A percentile compares a stretch with the other conserved stretches of the same genome.
phyloP scores from a whole-genome alignment of 2,797 vertebrate genomes.

The Podargus strigoides region DNA sequence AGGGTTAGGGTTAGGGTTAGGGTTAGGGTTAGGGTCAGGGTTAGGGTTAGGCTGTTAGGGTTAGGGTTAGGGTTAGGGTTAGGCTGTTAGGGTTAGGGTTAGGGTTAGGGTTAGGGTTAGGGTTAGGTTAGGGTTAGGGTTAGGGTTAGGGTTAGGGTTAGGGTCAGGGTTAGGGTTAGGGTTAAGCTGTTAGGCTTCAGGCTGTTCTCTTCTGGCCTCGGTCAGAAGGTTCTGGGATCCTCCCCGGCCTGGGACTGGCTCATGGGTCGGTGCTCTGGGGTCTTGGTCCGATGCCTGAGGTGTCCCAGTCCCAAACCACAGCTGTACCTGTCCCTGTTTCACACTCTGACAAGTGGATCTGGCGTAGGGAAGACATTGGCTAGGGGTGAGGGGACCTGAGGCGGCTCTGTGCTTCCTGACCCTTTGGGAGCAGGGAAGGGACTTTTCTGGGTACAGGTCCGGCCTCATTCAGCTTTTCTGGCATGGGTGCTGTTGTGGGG shows the following conservation, averaged over 20 bases:
- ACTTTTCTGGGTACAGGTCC: not conserved
- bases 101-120: too few relatives aligned
- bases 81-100: too few relatives aligned
- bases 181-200: too few relatives aligned
- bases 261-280: not conserved
- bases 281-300: not conserved
- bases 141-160: too few relatives aligned
- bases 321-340: not conserved
- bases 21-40: too few relatives aligned
- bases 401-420: not conserved
- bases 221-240: not conserved
- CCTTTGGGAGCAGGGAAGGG: not conserved
- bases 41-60: too few relatives aligned
- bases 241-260: not conserved
- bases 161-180: too few relatives aligned
- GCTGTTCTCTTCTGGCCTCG: not conserved
- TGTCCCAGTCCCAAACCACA: not conserved
- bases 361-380: accelerated
- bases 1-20: too few relatives aligned
- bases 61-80: too few relatives aligned
- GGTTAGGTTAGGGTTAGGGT: too few relatives aligned
- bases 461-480: too few relatives aligned
- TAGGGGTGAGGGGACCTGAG: not conserved
- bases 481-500: accelerated
- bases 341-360: not conserved